Evolutionary conservation across 37 sponge, comb jelly and placozoan species (phyloP).

Genomic region (Diacarnus erythraeanus): DNA sequence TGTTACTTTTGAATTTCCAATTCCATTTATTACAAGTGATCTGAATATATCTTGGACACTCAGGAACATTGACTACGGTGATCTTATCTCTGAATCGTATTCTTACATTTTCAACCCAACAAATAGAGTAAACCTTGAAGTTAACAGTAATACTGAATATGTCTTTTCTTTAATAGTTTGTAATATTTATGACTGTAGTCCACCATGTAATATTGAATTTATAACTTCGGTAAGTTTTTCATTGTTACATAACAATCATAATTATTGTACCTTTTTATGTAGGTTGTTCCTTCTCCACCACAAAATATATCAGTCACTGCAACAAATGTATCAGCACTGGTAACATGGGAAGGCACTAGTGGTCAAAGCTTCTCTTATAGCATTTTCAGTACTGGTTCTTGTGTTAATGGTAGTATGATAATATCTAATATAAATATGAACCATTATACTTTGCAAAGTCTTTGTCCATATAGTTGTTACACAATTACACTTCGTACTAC

Average conservation of each 20-base stretch:
- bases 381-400: not conserved
- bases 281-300: conserved; percentile 1
- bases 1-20: not conserved
- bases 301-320: not conserved
- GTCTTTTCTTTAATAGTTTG: not conserved
- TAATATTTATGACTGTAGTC: conserved; percentile 6
- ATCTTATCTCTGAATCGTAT: not conserved
- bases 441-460: not conserved
- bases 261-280: not conserved
- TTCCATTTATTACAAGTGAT: not conserved
- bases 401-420: not conserved
- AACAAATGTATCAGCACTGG: not conserved
- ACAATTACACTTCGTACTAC: not conserved
- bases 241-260: not conserved
- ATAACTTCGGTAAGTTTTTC: conserved; percentile 5
- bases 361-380: not conserved
- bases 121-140: not conserved
- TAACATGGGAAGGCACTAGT: not conserved
- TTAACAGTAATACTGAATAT: not conserved
- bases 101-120: not conserved
- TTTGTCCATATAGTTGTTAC: not conserved
- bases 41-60: not conserved
- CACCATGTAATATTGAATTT: not conserved
- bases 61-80: not conserved
- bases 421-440: not conserved